Evolutionary conservation across 2,888 invertebrate genomes (phyloP), one percentile per base, ranked within the genome.

Genomic region (Lasioglossum oenotherae): DNA sequence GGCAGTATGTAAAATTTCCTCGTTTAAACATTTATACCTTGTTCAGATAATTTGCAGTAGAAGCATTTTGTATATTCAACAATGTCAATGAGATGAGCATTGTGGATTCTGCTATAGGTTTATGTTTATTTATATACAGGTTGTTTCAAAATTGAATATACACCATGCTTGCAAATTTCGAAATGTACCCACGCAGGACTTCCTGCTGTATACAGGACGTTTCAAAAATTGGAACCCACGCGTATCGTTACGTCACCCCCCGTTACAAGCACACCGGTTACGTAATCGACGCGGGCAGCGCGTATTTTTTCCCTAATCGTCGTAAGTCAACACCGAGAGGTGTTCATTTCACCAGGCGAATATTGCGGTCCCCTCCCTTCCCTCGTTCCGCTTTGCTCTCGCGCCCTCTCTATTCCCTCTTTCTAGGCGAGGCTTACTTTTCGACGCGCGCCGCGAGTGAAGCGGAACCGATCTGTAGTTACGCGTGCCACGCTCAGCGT

Each of bases 241-340:
- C 5, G 16, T 14, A 27, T 16, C 64, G 64, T 64, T 64, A 64
- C 64, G 64, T 64, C 64, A 64, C 6, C 31, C n/a, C n/a, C 64
- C 64, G 64, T 64, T 64, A 64, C 64, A 64, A 31, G 6, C 64
- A 16, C 73, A n/a, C 69, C 38, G 64, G 82, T 91, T 91, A 87
- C 85, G 87, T 88, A 87, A 91, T 88, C 80, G 60, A 44, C 69
- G 74, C 74, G 71, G 84, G 81, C 76, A 77, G 77, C 73, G 74
- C 74, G 81, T 85, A 89, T 69, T 46, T 87, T 82, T 75, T 74
- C 46, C 67, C 67, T 78, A 81, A 84, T 80, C 82, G 73, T 57
- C 75, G 92, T 91, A 92, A 93, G 73, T 80, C 85, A 90, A 93
- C 86, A 92, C 88, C 85, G 41, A 10, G 69, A 35, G 69, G 87